A percentile compares a stretch with the other conserved stretches of the same genome.
Conservation (phyloP, 1,140 invertebrate genomes). For the Sitobion miscanthi region DNA sequence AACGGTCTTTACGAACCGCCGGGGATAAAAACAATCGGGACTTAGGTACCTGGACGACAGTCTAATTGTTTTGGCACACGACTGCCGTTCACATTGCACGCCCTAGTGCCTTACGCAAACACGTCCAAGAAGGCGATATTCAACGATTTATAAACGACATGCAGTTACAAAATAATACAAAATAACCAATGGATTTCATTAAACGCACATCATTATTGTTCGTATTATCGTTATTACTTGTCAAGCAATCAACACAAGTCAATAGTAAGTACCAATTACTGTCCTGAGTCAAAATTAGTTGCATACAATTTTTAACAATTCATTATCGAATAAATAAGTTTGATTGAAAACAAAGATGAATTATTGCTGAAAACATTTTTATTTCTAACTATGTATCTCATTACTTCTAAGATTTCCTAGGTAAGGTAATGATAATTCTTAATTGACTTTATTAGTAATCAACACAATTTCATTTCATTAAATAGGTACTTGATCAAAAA, state of each 20-base stretch:
- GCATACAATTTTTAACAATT: neutral
- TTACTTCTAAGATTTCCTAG: neutral
- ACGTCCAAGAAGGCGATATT: neutral
- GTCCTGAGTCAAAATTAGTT: neutral
- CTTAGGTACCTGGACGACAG: neutral
- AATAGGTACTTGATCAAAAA: too few species aligned
- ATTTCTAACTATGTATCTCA: neutral
- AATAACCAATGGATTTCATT: constrained; percentile 21
- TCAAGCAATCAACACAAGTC: neutral
- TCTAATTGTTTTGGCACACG: neutral
- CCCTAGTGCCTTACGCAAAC: too few species aligned
- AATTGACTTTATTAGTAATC: too few species aligned
- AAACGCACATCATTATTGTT: neutral
- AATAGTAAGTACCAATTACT: neutral
- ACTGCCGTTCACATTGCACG: too few species aligned
- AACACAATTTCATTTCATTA: too few species aligned
- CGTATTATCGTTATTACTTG: neutral
- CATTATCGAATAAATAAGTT: neutral
- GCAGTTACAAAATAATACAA: neutral
- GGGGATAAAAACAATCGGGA: neutral
- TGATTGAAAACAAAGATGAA: neutral
- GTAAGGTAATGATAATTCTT: neutral
- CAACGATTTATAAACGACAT: neutral
- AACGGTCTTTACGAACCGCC: neutral
- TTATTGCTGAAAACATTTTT: neutral